A percentile compares a stretch with the other conserved stretches of the same genome.
These are phyloP conservation scores for Falcunculus frontatus DNA, from an alignment of 2,113 vertebrate species.

Conservation along the genomic window DNA sequence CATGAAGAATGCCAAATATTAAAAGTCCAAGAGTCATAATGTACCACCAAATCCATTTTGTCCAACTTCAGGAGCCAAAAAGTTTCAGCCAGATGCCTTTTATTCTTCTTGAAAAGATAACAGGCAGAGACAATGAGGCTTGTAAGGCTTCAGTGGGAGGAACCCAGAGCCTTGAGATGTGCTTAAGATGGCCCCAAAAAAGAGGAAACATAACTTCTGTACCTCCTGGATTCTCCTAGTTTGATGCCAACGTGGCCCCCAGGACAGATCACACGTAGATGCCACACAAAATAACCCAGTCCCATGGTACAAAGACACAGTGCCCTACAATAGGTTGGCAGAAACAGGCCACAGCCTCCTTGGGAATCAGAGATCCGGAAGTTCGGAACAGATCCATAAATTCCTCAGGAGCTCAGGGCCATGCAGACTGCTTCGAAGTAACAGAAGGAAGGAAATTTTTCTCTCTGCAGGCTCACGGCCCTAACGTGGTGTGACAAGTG, in stretches of 20 bases:
- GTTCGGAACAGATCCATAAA: background rate
- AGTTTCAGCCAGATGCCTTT: background rate
- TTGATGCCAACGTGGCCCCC: background rate
- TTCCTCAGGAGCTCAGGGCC: background rate
- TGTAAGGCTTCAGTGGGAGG: background rate
- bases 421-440: background rate
- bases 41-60: background rate
- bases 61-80: background rate
- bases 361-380: background rate
- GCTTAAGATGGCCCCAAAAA: background rate
- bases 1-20: background rate
- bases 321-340: background rate
- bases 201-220: background rate
- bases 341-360: background rate
- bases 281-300: background rate
- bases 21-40: background rate
- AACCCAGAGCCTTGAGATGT: background rate
- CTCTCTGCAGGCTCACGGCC: background rate
- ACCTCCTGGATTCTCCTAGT: background rate
- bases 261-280: background rate
- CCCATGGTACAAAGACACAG: background rate
- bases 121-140: background rate
- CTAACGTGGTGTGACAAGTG: accelerated
- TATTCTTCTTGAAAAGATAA: background rate
- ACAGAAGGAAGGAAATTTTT: background rate